Evolutionary conservation across 2,888 invertebrate genomes (phyloP), one percentile per base, ranked within the genome.

Genomic region (Diplolepis rosae): DNA sequence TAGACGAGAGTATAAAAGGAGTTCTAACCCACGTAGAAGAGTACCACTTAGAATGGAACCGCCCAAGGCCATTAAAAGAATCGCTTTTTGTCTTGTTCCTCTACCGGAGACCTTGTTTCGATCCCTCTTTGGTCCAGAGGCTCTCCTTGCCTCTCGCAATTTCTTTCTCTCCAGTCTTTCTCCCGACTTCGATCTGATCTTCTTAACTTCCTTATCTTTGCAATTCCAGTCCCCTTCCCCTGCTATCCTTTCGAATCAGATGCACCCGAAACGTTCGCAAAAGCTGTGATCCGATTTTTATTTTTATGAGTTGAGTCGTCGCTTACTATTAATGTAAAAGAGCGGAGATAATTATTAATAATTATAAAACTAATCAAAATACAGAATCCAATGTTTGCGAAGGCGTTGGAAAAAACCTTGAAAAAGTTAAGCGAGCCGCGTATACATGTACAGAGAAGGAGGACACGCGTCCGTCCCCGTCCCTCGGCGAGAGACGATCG

Each of bases 21-120:
- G 77, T 75, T 79, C 82, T 83, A 84, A 74, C 73, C 84, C 83
- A 83, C 79, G 81, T 85, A 86, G 83, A 82, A 76, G 73, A 80
- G 82, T 82, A 82, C 79, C 76, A 85, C 79, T 80, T 80, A 77
- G 78, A 81, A 79, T 79, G 79, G 81, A 84, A 84, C 80, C 81
- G 80, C 84, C 80, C 82, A 80, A 80, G 80, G 81, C 80, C 82
- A 80, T 81, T 83, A 81, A 78, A 79, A 79, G 77, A 82, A 83
- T 80, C 82, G 80, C 82, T 82, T 83, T 79, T 76, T 82, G 78
- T 74, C 73, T 75, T 72, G 69, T 76, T 79, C 67, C 66, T 78
- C 77, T 72, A 70, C 69, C 72, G n/a, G 66, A 71, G 35, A 39
- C 13, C 65, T 74, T 71, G 66, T 68, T 79, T 76, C 67, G 56